Evolutionary conservation across 1,140 invertebrate genomes (phyloP), one percentile per base, ranked within the genome.

Genomic region (Bombyx mandarina): DNA sequence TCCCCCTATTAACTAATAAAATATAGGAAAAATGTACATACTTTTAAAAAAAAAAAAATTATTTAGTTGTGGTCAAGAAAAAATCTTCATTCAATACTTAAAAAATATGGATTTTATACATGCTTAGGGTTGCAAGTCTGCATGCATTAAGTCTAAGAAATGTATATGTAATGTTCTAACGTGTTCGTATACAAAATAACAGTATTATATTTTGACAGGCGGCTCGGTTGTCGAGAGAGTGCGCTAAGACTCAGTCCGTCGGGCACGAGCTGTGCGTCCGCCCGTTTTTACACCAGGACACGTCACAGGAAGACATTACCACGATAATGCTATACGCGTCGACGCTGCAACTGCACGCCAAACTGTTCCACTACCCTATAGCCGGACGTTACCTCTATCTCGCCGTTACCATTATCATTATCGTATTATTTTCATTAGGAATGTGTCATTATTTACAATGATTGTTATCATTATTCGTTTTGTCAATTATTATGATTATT

Each of bases 241-340:
- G 94, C 69, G 89, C 90, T 8, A 90, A 89, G 67, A 91, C 94
- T 18, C 90, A 91, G 79, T 89, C 86, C 49, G 90, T 94, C 60
- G 94, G 94, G 0, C 94, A 95, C 71, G 93, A 95, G 79, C 90
- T 95, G 51, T 88, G 93, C 45, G 90, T 91, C n/a, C 88, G 94
- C 35, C 94, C 94, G 2, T 95, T 94, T 74, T 91, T 94, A 2
- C 94, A 95, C 87, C 93, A 94, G 79, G 90, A 92, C 63, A 93
- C 93, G 42, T 89, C 93, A 1, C 89, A 90, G 48, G 89, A 91
- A 67, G 93, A 95, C 86, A 87, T 96, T 50, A 92, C 93, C 69
- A 92, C 93, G 1, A 90, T 95, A 62, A 86, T 96, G n/a, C 79
- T 94, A 43, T 95, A 93, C 73, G 91, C 94, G 3, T 92, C 93